These are phyloP conservation scores for Cepaea nemoralis DNA, from an alignment of 1,140 invertebrate species.

Conservation along the genomic window DNA sequence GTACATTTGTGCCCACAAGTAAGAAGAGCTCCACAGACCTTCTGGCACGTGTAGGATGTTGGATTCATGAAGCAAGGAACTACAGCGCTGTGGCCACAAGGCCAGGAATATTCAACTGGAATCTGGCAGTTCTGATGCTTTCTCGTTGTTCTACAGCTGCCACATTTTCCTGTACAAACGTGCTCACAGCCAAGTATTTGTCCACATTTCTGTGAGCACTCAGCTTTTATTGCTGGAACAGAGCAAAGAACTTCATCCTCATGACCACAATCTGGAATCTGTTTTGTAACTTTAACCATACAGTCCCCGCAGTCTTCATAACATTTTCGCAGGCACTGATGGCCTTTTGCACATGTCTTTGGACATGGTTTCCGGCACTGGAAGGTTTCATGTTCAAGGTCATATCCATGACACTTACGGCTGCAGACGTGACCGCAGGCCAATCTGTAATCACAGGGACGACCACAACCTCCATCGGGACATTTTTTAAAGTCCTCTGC, in stretches of 20 bases:
- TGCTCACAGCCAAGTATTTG: slow-evolving; percentile 63
- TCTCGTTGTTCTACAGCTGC: slow-evolving; percentile 75
- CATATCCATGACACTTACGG: slow-evolving; percentile 39
- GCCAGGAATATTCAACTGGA: slow-evolving; percentile 69
- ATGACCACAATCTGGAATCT: slow-evolving; percentile 79
- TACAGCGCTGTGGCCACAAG: slow-evolving; percentile 67
- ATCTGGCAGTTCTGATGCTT: slow-evolving; percentile 65
- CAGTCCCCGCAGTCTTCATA: slow-evolving; percentile 75
- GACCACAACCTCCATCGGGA: slow-evolving; percentile 69
- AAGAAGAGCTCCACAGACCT: slow-evolving; percentile 43
- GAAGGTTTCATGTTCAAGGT: slow-evolving; percentile 33
- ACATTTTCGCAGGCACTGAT: slow-evolving; percentile 81
- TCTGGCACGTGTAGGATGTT: slow-evolving; percentile 41
- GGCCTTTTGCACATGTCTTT: slow-evolving; percentile 71
- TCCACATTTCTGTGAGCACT: slow-evolving; percentile 56
- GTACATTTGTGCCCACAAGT: slow-evolving; percentile 58
- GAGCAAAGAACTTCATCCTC: slow-evolving; percentile 30
- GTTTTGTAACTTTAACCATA: slow-evolving; percentile 82
- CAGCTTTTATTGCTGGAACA: slow-evolving; percentile 73
- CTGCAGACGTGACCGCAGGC: slow-evolving; percentile 56
- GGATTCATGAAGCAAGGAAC: slow-evolving; percentile 54
- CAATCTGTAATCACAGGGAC: slow-evolving; percentile 61
- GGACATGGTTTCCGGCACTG: background rate
- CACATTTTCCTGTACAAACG: slow-evolving; percentile 76
- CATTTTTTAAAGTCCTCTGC: slow-evolving; percentile 23